Base-by-base conservation (phyloP, 2,888 invertebrate genomes). In the Taenaris catops region DNA sequence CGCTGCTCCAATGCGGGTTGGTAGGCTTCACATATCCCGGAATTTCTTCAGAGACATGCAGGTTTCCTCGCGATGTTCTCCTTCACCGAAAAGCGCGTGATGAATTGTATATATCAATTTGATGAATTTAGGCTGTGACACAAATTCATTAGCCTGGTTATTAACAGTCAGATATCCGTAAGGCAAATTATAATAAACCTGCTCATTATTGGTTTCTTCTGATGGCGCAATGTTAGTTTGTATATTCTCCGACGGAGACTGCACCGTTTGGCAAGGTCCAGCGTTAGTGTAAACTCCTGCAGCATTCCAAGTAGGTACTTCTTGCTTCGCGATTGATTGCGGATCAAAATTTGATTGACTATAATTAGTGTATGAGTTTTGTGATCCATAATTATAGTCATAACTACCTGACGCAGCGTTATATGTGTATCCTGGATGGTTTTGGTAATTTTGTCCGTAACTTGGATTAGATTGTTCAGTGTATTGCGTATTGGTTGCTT, bases 331-430 rank as follows among this genome's bases (percentile, higher is more conserved):
- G 9, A 46, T 32, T 3, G 55, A 34, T 35, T 72, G 68, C 41
- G 64, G 42, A 38, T 67, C 63, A 18, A 61, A 34, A 53, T 49
- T 69, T 8, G 53, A 37, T 42, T 66, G 73, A 5, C 51, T 58
- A 25, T 67, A 65, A 2, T 53, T 57, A 1, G 53, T 45, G 17
- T 58, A 74, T 1, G 78, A 62, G 11, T 84, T 83, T 54, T 91
- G 90, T 38, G 91, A 91, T 0, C 91, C 91, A 31, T 91, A 90
- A 45, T 70, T 88, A 49, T 92, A 92, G 5, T 91, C 89, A 46
- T 90, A 91, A 24, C 55, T 66, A 0, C 91, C 91, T 0, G 88
- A 87, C 1, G 74, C 58, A 0, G 80, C 47, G 53, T 91, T 90
- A 47, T 65, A 91, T 3, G 83, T 80, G 50, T 91, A 92, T 23